Base-by-base conservation (phyloP, 1,140 invertebrate genomes). In the Ostrea edulis region DNA sequence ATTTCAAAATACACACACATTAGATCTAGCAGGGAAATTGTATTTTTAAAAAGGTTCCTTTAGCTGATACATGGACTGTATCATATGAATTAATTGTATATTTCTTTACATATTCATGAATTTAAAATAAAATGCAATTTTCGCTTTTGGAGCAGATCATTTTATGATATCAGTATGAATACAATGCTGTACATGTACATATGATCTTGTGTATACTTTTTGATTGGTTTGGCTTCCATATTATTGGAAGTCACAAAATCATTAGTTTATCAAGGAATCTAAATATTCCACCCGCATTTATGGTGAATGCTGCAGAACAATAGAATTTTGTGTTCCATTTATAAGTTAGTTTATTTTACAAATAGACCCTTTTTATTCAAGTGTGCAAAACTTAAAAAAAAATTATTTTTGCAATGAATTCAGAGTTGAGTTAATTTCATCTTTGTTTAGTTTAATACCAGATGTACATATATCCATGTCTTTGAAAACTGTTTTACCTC, bases 191-290 rank as follows among this genome's bases (percentile, higher is more conserved):
- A 44, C 35, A 44, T 44, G 35, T 44, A 44, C 35, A 44, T 44
- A 44, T 44, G 35, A 44, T 44, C 35, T 44, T 5, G 35, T 44
- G 5, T 5, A 44, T 44, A 44, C 35, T 44, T 44, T 44, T 44
- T 44, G 35, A 44, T 44, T 44, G 1, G 35, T 44, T 44, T 44
- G 5, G 35, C 5, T 44, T 62, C 17, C 55, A 62, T 20, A 62
- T 62, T 20, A 62, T 62, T 62, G 14, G 55, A 20, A 62, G 0
- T 2, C 55, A 62, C 55, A 62, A 7, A 62, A 62, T 17, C 55
- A 62, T 62, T 62, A 62, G 25, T 35, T 29, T 35, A 77, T 29
- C 68, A 77, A 77, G 25, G 68, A 77, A 77, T 77, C 35, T 77
- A 71, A 71, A 44, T 77, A 35, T 35, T 14, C 25, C 29, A 20